phyloP scores from a whole-genome alignment of 1,140 invertebrate species.

The Wasmannia auropunctata region DNA sequence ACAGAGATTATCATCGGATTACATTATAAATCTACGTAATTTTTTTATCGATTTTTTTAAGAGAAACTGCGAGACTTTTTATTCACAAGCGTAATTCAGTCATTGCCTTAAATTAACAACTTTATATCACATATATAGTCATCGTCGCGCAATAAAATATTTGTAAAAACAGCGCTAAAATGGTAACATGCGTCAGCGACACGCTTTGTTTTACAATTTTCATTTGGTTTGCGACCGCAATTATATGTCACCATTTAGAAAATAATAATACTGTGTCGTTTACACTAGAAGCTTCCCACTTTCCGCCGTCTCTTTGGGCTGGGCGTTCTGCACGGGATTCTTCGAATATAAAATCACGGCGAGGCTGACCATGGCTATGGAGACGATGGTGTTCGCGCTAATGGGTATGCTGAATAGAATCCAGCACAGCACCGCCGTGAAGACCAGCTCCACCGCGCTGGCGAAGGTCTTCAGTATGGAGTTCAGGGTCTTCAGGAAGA shows the following conservation, averaged over 20 bases:
- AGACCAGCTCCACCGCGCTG: conserved; percentile 95
- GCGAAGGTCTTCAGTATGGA: conserved; percentile 99
- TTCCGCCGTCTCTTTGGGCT: conserved; percentile 58
- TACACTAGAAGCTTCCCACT: conserved; percentile 22
- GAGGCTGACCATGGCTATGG: conserved; percentile 93
- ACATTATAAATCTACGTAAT: not conserved
- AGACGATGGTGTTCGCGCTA: conserved; percentile 92
- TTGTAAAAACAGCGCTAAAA: conserved; percentile 18
- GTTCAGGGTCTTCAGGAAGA: conserved; percentile 97
- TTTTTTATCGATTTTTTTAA: not conserved
- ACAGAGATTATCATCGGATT: not conserved
- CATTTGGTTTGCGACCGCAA: not conserved
- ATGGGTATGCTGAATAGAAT: conserved; percentile 95
- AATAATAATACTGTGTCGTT: conserved; percentile 1
- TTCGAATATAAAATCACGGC: conserved; percentile 95
- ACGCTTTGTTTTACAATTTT: not conserved
- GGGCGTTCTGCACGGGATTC: conserved; percentile 90
- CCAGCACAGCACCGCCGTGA: conserved; percentile 96
- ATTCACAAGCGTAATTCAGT: conserved; percentile 6
- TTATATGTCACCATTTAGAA: not conserved
- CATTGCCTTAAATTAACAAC: not conserved
- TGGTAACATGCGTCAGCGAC: not conserved
- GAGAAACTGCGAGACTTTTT: not conserved
- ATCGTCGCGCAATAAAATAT: not conserved
- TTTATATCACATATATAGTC: not conserved